Conservation (phyloP, 2,797 vertebrate species). For the Sarcoramphus papa region DNA sequence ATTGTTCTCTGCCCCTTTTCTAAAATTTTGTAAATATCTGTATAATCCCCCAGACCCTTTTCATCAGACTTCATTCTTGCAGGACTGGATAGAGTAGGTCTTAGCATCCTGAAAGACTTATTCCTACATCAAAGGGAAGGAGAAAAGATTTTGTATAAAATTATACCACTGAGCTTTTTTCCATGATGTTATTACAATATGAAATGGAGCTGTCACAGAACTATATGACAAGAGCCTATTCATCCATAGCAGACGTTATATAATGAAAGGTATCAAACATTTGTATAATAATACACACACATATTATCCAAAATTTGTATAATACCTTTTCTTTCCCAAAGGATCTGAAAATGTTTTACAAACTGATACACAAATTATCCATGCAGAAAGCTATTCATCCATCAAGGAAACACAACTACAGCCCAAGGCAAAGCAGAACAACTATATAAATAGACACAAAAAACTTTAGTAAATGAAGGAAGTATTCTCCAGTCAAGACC, state of each 20-base stretch:
- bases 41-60: not conserved
- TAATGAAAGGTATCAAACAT: not conserved
- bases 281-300: not conserved
- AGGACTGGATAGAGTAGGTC: not conserved
- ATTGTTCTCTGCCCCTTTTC: not conserved
- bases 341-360: slow-evolving; percentile 45
- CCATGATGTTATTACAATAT: not conserved
- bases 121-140: not conserved
- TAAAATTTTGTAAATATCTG: not conserved
- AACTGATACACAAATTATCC: slow-evolving; percentile 38
- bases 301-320: not conserved
- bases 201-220: not conserved
- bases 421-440: slow-evolving; percentile 33
- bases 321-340: slow-evolving; percentile 1
- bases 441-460: not conserved
- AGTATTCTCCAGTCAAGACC: not conserved
- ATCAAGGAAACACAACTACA: slow-evolving; percentile 13
- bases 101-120: not conserved
- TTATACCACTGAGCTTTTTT: not conserved
- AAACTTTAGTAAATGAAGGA: not conserved
- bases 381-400: slow-evolving; percentile 23
- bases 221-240: not conserved
- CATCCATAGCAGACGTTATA: not conserved
- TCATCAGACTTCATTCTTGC: not conserved
- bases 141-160: not conserved